Evolutionary conservation across 1,140 invertebrate genomes (phyloP), one percentile per base, ranked within the genome.

Genomic region (Calliopsis andreniformis): DNA sequence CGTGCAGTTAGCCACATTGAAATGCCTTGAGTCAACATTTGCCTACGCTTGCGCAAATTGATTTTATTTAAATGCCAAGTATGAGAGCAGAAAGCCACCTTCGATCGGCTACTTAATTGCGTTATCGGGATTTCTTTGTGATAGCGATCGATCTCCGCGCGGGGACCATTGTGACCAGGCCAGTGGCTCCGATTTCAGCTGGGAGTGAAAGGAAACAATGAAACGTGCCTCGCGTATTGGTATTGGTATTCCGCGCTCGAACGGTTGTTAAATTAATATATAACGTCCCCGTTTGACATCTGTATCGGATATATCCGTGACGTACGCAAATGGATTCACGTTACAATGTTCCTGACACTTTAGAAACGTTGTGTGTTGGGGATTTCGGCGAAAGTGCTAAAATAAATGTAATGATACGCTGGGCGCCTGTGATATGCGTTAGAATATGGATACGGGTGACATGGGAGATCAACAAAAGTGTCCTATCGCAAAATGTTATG

Each of bases 11-110:
- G 85, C 87, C 88, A 87, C 88, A 88, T 91, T 89, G 87, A 89
- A 91, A 90, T 90, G 87, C 88, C 87, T 89, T 89, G 88, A 91
- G 90, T 91, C 89, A 91, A 91, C 89, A 90, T 91, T 91, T 91
- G 88, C 90, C 85, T 89, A 89, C 89, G 87, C 89, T 86, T 88
- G 85, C 88, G 85, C 84, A 90, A 90, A 91, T 91, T 90, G 89
- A 91, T 91, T 91, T 89, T 89, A 91, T 91, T 90, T 89, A 89
- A 91, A 91, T 91, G 86, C 88, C 76, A 89, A 89, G 88, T 88
- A 88, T 85, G 85, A 82, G 80, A 76, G 79, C 83, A 76, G 85
- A 86, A 89, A 89, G 68, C 62, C 82, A 82, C 85, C 86, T 88
- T 88, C 62, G 72, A 79, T 59, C 68, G 73, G 76, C 71, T 81